Evolutionary conservation across 2,797 vertebrate species (phyloP).

Genomic region (Ispidina picta): DNA sequence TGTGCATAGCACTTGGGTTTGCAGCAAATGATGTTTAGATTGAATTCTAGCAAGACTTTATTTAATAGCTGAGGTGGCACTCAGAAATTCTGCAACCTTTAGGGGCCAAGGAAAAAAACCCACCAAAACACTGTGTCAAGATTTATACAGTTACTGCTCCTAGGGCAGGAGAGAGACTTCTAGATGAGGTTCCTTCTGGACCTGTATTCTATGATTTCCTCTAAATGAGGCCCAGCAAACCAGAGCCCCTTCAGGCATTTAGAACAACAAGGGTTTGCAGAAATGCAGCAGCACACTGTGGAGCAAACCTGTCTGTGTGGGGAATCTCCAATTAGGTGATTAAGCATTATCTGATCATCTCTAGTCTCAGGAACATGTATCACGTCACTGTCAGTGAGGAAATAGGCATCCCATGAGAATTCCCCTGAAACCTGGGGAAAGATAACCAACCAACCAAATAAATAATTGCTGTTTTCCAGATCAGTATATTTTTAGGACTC

Average conservation of each 20-base stretch:
- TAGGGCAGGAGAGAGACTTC: background rate
- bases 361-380: background rate
- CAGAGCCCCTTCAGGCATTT: background rate
- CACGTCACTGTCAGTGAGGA: background rate
- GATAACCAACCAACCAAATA: background rate
- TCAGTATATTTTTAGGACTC: background rate
- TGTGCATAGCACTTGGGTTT: background rate
- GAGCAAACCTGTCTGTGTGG: background rate
- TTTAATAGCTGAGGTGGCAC: background rate
- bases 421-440: background rate
- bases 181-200: background rate
- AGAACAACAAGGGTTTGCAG: background rate
- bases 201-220: background rate
- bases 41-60: background rate
- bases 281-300: background rate
- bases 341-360: background rate
- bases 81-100: background rate
- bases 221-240: background rate
- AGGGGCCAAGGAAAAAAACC: background rate
- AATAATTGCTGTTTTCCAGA: background rate
- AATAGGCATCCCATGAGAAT: background rate
- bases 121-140: background rate
- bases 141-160: background rate
- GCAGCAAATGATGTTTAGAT: background rate
- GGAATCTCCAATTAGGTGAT: background rate